Evolutionary conservation across 2,113 vertebrate genomes (phyloP).

Genomic region (Macaca nemestrina): DNA sequence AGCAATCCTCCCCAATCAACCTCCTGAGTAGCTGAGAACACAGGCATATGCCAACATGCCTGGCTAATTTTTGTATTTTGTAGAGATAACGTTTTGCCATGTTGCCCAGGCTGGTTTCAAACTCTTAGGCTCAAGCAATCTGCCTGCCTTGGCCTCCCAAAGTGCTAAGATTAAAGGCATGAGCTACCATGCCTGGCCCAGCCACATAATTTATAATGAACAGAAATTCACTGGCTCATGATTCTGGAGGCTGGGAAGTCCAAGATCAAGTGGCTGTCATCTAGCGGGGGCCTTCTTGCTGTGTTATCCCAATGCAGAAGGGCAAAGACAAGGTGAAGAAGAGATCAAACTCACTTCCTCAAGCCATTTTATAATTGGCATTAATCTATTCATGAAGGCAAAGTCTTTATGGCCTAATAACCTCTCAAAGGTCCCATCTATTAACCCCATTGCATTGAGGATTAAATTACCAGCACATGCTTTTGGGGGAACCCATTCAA

Average conservation of each 20-base stretch:
- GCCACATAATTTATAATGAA: not conserved
- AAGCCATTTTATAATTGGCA: not conserved
- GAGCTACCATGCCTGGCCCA: too few relatives aligned
- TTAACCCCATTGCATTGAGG: not conserved
- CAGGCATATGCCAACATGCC: too few relatives aligned
- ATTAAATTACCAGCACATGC: not conserved
- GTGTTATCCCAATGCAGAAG: not conserved
- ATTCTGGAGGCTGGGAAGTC: not conserved
- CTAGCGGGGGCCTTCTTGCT: not conserved
- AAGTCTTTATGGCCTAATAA: not conserved
- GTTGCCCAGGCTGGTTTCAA: too few relatives aligned
- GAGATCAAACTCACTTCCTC: not conserved
- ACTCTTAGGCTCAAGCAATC: too few relatives aligned
- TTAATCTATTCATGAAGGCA: not conserved
- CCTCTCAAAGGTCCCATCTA: not conserved
- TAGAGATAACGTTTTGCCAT: too few relatives aligned
- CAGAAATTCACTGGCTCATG: not conserved
- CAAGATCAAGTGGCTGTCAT: not conserved
- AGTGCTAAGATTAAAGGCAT: too few relatives aligned
- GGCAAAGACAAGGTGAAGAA: not conserved
- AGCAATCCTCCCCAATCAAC: too few relatives aligned
- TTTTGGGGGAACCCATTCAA: not conserved
- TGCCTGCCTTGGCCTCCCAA: too few relatives aligned
- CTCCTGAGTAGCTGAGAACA: too few relatives aligned
- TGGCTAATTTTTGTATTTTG: too few relatives aligned